Percentiles rank a stretch among this genome's conserved stretches.
Conservation (phyloP, 2,113 vertebrate species). For the Actenoides lindsayi region DNA sequence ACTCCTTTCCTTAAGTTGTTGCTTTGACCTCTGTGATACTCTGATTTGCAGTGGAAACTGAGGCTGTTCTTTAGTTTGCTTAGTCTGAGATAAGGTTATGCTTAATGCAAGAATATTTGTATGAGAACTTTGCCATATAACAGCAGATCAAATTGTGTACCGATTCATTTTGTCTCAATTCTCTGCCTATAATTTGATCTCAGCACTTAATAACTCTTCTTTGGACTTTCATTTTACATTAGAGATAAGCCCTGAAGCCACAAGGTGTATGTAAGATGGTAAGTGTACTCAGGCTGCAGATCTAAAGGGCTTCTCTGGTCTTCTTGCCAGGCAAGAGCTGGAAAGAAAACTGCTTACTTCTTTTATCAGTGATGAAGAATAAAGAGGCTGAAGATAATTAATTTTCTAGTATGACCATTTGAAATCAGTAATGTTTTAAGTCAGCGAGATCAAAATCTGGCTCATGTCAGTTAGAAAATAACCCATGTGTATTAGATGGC, state of each 20-base stretch:
- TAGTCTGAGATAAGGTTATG: background rate
- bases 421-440: background rate
- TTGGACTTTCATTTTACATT: background rate
- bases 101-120: background rate
- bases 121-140: background rate
- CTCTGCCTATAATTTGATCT: background rate
- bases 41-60: background rate
- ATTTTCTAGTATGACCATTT: background rate
- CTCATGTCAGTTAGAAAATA: background rate
- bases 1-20: background rate
- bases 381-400: background rate
- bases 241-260: background rate
- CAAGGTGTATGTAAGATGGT: background rate
- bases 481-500: background rate
- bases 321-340: background rate
- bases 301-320: background rate
- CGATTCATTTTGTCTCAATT: background rate
- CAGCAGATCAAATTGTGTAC: background rate
- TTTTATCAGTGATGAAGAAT: background rate
- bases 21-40: background rate
- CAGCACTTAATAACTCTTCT: background rate
- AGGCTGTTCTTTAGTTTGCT: background rate
- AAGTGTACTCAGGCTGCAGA: background rate
- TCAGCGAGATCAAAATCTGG: background rate
- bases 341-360: background rate